Conservation (phyloP, 2,113 vertebrate species). For the Myotis lucifugus region DNA sequence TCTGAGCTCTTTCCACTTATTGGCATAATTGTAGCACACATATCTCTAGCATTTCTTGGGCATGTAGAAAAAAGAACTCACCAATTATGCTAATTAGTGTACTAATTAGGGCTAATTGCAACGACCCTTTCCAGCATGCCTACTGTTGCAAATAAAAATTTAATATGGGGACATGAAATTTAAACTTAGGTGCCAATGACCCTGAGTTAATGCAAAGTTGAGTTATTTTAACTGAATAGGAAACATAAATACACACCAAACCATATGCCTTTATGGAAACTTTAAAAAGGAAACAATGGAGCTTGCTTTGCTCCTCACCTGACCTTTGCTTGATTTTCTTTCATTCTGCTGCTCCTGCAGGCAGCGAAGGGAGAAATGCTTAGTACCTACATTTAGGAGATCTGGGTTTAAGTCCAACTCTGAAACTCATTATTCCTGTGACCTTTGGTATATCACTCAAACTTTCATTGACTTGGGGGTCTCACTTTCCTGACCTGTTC, state of each 20-base stretch:
- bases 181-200: not conserved
- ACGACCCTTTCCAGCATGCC: not conserved
- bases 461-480: not conserved
- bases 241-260: not conserved
- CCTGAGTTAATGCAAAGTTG: not conserved
- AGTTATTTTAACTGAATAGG: conserved; percentile 1
- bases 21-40: not conserved
- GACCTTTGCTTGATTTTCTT: not conserved
- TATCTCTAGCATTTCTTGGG: not conserved
- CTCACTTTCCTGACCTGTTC: not conserved
- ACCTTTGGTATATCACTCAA: conserved; percentile 2
- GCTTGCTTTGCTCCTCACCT: not conserved
- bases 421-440: not conserved
- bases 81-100: not conserved
- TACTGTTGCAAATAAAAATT: not conserved
- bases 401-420: not conserved
- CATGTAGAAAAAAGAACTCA: not conserved
- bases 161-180: not conserved
- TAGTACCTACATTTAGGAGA: not conserved
- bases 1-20: not conserved
- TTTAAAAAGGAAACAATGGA: not conserved
- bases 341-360: not conserved
- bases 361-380: not conserved
- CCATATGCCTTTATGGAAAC: not conserved
- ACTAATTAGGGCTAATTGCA: not conserved